Evolutionary conservation across 2,113 vertebrate species (phyloP), one percentile per base, ranked within the genome.

Genomic region (Coregonus clupeaformis): DNA sequence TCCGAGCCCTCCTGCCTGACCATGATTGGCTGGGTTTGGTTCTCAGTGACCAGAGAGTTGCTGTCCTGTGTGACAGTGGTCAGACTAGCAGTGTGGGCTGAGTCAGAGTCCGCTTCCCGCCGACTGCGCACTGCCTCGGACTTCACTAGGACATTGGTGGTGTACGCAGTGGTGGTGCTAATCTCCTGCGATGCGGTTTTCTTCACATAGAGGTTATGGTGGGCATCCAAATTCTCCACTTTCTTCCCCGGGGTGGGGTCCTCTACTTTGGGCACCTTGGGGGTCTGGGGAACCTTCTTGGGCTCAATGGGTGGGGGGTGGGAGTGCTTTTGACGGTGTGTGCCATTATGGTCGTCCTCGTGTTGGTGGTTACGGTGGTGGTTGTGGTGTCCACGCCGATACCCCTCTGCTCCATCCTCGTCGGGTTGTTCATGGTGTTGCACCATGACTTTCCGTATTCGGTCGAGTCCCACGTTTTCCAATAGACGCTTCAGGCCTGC

Each of bases 401-500:
- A 47, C 49, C 77, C 71, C 18, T 84, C n/a, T 0, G 68, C 73
- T 63, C 27, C 9, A 12, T 69, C 77, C 5, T 77, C 79, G 16
- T 74, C 87, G 0, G 90, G 70, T 0, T 77, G 75, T 47, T 94
- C 87, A 7, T 89, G 90, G 2, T 94, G 95, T 27, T 92, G 92
- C 69, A 94, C 90, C 60, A 69, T 92, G 24, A 96, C 84, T 47
- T 49, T 93, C 83, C 94, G 91, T 78, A 94, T 84, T 66, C 91
- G 94, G 82, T 94, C 94, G 73, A 98, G 86, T 0, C 96, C 96
- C 60, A 99, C 92, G 4, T 89, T 97, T 63, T 91, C 90, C 1
- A 99, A 82, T 25, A 99, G 90, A 30, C 94, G 95, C 85, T 88
- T 94, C 2, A 99, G 91, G 0, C 97, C 97, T 36, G 92, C 91